Conservation (phyloP, 2,113 vertebrate genomes). For the Hippocampus zosterae region DNA sequence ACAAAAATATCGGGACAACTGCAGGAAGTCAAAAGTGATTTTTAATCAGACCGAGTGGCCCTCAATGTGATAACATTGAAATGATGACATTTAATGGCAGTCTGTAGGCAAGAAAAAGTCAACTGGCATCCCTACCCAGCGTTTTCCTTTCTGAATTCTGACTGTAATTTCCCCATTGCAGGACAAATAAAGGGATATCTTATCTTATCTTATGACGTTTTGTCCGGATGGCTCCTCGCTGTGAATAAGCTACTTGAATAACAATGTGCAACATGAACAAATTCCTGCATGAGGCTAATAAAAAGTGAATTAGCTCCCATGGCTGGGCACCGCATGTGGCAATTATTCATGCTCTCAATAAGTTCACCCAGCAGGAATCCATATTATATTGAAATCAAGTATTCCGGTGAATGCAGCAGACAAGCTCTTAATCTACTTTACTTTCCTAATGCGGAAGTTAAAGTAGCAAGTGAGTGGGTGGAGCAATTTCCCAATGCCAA, state of each 20-base stretch:
- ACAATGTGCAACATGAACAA: conserved; percentile 32
- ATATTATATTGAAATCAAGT: conserved; percentile 17
- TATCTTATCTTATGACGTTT: no score
- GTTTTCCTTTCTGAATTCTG: no score
- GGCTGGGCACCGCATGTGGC: conserved; percentile 20
- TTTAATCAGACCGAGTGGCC: neutral
- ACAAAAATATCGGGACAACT: neutral
- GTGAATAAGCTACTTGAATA: neutral
- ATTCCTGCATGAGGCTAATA: conserved; percentile 32
- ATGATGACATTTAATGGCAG: neutral
- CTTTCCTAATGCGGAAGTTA: neutral
- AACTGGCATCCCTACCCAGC: no score
- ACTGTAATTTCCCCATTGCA: no score
- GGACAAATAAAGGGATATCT: no score
- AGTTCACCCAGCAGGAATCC: conserved; percentile 26
- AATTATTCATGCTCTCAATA: conserved; percentile 25
- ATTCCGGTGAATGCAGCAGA: conserved; percentile 30
- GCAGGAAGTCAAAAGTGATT: neutral
- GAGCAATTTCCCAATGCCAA: conserved; percentile 48
- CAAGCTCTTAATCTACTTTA: conserved; percentile 34
- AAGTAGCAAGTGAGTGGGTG: neutral
- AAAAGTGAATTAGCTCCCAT: conserved; percentile 44
- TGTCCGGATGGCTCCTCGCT: neutral
- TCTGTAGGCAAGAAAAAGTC: neutral
- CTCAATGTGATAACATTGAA: neutral